These are phyloP conservation scores for Drepana arcuata DNA, from an alignment of 1,140 invertebrate genomes.

Conservation along the genomic window DNA sequence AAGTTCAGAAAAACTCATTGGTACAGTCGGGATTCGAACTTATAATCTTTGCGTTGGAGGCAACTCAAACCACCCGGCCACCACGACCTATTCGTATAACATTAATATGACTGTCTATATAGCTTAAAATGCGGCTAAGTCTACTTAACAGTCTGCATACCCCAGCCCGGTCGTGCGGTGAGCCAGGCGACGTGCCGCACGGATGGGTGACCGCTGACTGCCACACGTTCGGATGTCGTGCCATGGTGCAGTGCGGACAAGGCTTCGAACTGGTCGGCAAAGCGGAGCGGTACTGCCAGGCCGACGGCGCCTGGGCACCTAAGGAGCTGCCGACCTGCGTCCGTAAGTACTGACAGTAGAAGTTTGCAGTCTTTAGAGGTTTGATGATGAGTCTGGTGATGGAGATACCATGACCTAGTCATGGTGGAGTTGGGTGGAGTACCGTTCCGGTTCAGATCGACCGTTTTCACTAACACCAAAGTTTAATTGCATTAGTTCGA, in stretches of 20 bases:
- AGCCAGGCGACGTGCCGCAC: conserved; percentile 90
- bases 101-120: too few species aligned
- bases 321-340: conserved; percentile 91
- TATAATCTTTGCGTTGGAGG: too few species aligned
- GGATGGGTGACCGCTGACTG: conserved; percentile 93
- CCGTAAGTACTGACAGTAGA: conserved; percentile 73
- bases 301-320: conserved; percentile 91
- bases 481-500: too few species aligned
- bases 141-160: too few species aligned
- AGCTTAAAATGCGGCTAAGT: too few species aligned
- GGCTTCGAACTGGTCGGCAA: conserved; percentile 93
- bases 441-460: too few species aligned
- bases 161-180: conserved; percentile 86
- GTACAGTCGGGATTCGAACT: too few species aligned
- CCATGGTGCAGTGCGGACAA: conserved; percentile 93
- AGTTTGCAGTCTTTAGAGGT: conserved; percentile 6
- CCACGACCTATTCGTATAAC: too few species aligned
- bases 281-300: conserved; percentile 86
- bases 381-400: conserved; percentile 45
- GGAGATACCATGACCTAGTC: not conserved
- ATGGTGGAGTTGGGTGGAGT: too few species aligned
- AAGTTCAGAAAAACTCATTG: too few species aligned
- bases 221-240: conserved; percentile 92
- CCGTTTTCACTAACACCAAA: too few species aligned
- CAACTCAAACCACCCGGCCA: too few species aligned